phyloP scores from a whole-genome alignment of 1,140 invertebrate species.

The Ericerus pela region DNA sequence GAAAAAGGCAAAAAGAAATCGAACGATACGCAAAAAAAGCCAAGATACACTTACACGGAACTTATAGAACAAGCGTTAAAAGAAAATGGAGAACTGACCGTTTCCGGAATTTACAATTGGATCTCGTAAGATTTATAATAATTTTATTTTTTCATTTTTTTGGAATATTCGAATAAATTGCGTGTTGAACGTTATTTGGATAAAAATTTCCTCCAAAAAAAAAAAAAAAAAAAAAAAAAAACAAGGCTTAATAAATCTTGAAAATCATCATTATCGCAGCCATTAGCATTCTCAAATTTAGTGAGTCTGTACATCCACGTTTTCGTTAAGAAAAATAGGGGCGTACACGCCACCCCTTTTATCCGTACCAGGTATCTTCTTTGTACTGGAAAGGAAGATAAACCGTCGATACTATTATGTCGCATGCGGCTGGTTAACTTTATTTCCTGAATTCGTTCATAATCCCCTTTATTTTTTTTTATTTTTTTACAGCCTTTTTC shows the following conservation, averaged over 20 bases:
- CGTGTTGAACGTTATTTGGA: too few relatives aligned
- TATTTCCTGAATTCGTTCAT: slow-evolving; percentile 6
- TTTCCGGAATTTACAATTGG: slow-evolving; percentile 82
- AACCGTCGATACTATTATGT: slow-evolving; percentile 10
- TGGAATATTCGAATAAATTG: too few relatives aligned
- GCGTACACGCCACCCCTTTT: slow-evolving; percentile 6
- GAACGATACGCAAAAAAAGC: slow-evolving; percentile 35
- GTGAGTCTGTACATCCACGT: background rate
- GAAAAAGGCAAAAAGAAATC: slow-evolving; percentile 1
- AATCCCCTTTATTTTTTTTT: slow-evolving; percentile 5
- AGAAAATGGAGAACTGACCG: slow-evolving; percentile 68
- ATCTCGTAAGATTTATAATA: slow-evolving; percentile 60
- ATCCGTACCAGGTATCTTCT: slow-evolving; percentile 4
- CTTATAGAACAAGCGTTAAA: slow-evolving; percentile 68
- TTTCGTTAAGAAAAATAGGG: background rate
- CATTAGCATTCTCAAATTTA: too few relatives aligned
- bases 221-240: too few relatives aligned
- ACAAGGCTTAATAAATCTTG: too few relatives aligned
- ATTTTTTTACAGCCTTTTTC: too few relatives aligned
- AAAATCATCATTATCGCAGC: too few relatives aligned
- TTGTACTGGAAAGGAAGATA: slow-evolving; percentile 1
- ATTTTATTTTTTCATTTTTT: background rate
- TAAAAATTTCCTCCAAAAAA: too few relatives aligned
- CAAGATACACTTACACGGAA: slow-evolving; percentile 73
- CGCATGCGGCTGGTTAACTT: slow-evolving; percentile 6